Conservation (phyloP, 2,888 invertebrate species). For the Noctua fimbriata region DNA sequence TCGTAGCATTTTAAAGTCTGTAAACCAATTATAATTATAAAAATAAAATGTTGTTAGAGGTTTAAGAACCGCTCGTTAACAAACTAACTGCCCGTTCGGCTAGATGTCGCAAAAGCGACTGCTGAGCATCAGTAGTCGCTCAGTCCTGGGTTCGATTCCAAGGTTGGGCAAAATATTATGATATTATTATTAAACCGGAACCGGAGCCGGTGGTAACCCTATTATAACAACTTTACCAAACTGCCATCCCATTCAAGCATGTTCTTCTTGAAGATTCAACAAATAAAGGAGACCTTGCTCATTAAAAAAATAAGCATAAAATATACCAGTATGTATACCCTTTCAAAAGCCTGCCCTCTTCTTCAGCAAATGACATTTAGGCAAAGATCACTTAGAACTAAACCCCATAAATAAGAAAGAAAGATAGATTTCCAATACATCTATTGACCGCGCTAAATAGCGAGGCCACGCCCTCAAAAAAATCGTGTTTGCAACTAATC, state of each 20-base stretch:
- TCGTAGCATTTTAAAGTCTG: background rate
- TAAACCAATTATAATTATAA: slow-evolving; percentile 1
- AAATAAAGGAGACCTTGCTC: background rate
- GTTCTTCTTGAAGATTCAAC: background rate
- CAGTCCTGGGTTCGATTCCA: too few relatives aligned
- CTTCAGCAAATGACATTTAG: background rate
- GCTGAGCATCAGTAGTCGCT: too few relatives aligned
- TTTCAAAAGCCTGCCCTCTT: background rate
- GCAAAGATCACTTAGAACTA: slow-evolving; percentile 4
- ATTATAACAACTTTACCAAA: too few relatives aligned
- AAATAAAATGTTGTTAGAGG: background rate
- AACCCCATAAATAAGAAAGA: slow-evolving; percentile 37
- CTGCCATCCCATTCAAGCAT: background rate
- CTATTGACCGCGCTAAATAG: slow-evolving; percentile 23
- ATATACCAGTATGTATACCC: background rate
- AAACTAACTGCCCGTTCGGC: background rate
- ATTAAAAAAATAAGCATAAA: background rate
- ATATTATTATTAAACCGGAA: too few relatives aligned
- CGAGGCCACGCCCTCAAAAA: slow-evolving; percentile 32
- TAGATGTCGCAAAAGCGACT: background rate
- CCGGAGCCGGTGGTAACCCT: too few relatives aligned
- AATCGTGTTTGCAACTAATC: slow-evolving; percentile 53
- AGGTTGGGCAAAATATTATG: too few relatives aligned
- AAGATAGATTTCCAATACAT: slow-evolving; percentile 47
- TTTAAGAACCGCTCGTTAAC: background rate